Evolutionary conservation across 2,113 vertebrate genomes (phyloP).

Genomic region (Eptatretus burgeri): DNA sequence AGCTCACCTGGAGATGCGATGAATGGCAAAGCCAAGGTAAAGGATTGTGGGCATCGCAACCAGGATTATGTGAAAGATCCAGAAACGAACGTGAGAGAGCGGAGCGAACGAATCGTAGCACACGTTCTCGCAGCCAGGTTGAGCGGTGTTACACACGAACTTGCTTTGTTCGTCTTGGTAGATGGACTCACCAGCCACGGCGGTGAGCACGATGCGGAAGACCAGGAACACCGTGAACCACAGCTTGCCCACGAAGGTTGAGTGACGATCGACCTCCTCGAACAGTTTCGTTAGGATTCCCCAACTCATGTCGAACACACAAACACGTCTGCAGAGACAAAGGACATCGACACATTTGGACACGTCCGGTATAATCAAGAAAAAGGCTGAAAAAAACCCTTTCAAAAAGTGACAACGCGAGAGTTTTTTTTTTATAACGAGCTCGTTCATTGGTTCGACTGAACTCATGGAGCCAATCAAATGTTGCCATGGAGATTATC

Average conservation of each 20-base stretch:
- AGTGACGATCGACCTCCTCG: conserved; percentile 21
- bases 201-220: conserved; percentile 23
- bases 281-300: too few species aligned
- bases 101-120: conserved; percentile 21
- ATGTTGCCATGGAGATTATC: too few species aligned
- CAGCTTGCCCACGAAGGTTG: conserved; percentile 23
- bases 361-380: too few species aligned
- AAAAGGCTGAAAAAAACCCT: too few species aligned
- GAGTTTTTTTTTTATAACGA: too few species aligned
- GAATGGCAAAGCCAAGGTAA: conserved; percentile 20
- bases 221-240: conserved; percentile 25
- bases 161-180: conserved; percentile 23
- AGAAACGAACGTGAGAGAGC: conserved; percentile 19
- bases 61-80: conserved; percentile 24
- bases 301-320: too few species aligned
- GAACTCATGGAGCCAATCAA: too few species aligned
- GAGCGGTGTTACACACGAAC: conserved; percentile 22
- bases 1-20: conserved; percentile 17
- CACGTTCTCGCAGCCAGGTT: conserved; percentile 22
- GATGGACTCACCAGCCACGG: conserved; percentile 19
- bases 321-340: too few species aligned
- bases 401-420: too few species aligned
- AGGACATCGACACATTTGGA: too few species aligned
- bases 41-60: conserved; percentile 23
- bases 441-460: too few species aligned